A percentile compares a stretch with the other conserved stretches of the same genome.
Evolutionary conservation across 2,113 vertebrate genomes (phyloP).

Genomic region (Carlito syrichta): DNA sequence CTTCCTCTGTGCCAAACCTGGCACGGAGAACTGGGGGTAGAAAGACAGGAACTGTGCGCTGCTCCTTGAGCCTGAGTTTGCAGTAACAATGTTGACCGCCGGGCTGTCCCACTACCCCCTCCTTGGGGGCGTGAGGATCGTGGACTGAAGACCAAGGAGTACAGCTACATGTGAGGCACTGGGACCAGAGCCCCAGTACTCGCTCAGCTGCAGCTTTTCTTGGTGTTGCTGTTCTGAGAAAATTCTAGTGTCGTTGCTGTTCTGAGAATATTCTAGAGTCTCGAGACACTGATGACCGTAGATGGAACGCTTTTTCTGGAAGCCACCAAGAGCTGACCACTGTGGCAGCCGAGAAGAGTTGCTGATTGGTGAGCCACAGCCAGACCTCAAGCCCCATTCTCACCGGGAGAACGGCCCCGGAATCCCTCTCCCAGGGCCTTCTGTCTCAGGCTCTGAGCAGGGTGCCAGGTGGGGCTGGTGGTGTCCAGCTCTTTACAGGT

Average conservation of each 20-base stretch:
- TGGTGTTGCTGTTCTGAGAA: background rate
- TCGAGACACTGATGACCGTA: background rate
- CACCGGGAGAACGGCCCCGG: background rate
- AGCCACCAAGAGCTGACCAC: background rate
- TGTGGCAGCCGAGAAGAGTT: accelerated
- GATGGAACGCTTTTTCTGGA: background rate
- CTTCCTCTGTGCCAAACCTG: background rate
- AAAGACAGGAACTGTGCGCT: background rate
- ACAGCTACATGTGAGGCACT: accelerated
- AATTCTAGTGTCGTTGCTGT: background rate
- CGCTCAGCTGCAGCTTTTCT: accelerated
- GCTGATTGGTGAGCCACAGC: background rate
- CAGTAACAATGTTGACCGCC: accelerated
- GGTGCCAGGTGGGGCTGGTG: too few relatives aligned
- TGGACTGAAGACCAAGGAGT: background rate
- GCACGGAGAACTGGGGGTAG: background rate
- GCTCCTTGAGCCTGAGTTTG: background rate
- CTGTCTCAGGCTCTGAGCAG: background rate
- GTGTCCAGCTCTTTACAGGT: background rate
- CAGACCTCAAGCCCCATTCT: background rate
- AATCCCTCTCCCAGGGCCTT: background rate
- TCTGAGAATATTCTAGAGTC: background rate
- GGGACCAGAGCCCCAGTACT: background rate
- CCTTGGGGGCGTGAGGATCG: accelerated
- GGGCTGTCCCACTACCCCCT: background rate